phyloP scores from a whole-genome alignment of 2,797 vertebrate species.

The Salarias fasciatus region DNA sequence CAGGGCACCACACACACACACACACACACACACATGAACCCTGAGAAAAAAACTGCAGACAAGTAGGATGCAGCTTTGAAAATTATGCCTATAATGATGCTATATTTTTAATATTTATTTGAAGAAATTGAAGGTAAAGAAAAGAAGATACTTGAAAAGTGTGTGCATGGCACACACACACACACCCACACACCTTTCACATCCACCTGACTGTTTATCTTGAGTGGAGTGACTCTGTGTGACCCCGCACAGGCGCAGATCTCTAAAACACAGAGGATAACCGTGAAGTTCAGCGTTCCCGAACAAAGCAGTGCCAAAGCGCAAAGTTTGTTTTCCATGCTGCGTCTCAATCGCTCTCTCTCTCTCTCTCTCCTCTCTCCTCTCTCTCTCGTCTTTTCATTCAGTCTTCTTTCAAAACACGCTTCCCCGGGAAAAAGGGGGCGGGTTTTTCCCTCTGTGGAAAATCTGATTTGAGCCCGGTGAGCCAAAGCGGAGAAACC shows the following conservation, averaged over 20 bases:
- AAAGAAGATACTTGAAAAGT: no score
- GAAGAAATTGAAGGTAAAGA: no score
- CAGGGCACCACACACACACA: slow-evolving; percentile 43
- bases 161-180: slow-evolving; percentile 15
- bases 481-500: slow-evolving; percentile 57
- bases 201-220: slow-evolving; percentile 57
- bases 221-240: slow-evolving; percentile 19
- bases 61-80: no score
- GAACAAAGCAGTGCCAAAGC: slow-evolving; percentile 37
- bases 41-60: no score
- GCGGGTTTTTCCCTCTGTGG: slow-evolving; percentile 81
- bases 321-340: slow-evolving; percentile 61
- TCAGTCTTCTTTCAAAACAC: slow-evolving; percentile 79
- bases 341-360: slow-evolving; percentile 34
- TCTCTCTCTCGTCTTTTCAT: slow-evolving; percentile 73
- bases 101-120: no score
- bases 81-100: no score
- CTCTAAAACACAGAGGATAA: neutral
- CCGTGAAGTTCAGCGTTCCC: slow-evolving; percentile 9
- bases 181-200: slow-evolving; percentile 46
- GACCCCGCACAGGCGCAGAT: neutral
- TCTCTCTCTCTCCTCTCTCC: slow-evolving; percentile 9
- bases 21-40: slow-evolving; percentile 1
- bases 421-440: slow-evolving; percentile 71
- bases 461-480: slow-evolving; percentile 83